These are phyloP conservation scores for Charadrius vociferus DNA, from an alignment of 2,113 vertebrate genomes.

Conservation along the genomic window DNA sequence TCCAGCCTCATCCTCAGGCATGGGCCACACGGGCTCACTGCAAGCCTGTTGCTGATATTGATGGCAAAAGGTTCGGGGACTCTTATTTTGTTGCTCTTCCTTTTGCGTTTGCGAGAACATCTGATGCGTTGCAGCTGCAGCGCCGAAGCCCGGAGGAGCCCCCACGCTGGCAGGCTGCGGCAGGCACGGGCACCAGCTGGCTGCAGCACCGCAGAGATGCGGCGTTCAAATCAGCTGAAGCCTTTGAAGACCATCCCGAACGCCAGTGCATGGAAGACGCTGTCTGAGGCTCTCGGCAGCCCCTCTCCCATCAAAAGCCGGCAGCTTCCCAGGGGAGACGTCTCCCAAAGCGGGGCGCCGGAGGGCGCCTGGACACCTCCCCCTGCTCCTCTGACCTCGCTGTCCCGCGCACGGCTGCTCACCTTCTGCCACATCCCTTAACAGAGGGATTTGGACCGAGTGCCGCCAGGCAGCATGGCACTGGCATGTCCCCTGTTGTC, in stretches of 20 bases:
- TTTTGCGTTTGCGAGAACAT: not conserved
- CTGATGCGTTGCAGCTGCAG: not conserved
- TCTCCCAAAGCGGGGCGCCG: not conserved
- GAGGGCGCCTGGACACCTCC: no score
- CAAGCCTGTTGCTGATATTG: accelerated
- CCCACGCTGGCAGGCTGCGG: not conserved
- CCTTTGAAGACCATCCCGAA: not conserved
- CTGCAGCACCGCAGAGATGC: not conserved
- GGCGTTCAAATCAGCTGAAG: not conserved
- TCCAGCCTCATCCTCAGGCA: not conserved
- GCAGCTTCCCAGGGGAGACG: not conserved
- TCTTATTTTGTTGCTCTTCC: not conserved
- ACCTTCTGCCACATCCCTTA: not conserved
- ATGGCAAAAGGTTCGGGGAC: not conserved
- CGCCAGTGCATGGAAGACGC: not conserved
- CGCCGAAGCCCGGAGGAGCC: not conserved
- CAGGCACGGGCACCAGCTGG: not conserved
- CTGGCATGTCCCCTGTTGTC: not conserved
- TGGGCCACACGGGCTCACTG: accelerated
- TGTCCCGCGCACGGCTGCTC: not conserved
- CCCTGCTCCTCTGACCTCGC: not conserved
- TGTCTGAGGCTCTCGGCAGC: no score
- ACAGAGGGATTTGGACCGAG: no score
- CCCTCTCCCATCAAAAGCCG: not conserved
- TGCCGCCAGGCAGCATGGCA: not conserved